Evolutionary conservation across 2,888 invertebrate species (phyloP).

Genomic region (Octonoba sinensis): DNA sequence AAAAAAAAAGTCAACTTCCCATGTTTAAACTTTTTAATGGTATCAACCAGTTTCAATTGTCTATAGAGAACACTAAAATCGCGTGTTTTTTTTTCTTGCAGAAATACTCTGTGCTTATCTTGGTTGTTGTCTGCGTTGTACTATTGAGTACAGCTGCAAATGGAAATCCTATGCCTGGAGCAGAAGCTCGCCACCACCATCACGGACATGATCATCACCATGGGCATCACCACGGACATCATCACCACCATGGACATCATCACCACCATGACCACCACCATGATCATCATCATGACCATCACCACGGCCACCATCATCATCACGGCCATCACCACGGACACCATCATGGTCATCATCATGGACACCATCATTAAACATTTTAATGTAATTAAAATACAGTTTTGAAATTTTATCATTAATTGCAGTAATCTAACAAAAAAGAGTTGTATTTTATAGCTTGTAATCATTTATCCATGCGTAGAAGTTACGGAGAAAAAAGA

Average conservation of each 20-base stretch:
- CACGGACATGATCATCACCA: conserved; percentile 20
- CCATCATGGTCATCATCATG: neutral
- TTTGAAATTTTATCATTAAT: too few relatives aligned
- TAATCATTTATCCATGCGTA: too few relatives aligned
- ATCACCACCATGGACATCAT: conserved; percentile 21
- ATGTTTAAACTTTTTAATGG: too few relatives aligned
- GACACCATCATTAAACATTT: neutral
- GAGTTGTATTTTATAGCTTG: too few relatives aligned
- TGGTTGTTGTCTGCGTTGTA: conserved; percentile 21
- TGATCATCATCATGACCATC: conserved; percentile 3
- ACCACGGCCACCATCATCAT: neutral
- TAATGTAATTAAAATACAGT: too few relatives aligned
- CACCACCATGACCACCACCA: conserved; percentile 25
- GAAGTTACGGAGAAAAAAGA: too few relatives aligned
- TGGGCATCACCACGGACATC: conserved; percentile 19
- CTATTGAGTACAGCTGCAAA: conserved; percentile 7
- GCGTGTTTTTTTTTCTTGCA: neutral
- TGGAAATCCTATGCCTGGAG: conserved; percentile 1
- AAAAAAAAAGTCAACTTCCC: too few relatives aligned
- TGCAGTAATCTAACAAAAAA: too few relatives aligned
- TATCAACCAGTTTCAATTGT: too few relatives aligned
- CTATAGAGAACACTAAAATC: too few relatives aligned
- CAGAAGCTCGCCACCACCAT: conserved; percentile 32
- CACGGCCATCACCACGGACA: too few relatives aligned
- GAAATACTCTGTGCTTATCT: conserved; percentile 14